A percentile compares a stretch with the other conserved stretches of the same genome.
phyloP scores from a whole-genome alignment of 1,140 invertebrate species.

The Trinorchestia longiramus region DNA sequence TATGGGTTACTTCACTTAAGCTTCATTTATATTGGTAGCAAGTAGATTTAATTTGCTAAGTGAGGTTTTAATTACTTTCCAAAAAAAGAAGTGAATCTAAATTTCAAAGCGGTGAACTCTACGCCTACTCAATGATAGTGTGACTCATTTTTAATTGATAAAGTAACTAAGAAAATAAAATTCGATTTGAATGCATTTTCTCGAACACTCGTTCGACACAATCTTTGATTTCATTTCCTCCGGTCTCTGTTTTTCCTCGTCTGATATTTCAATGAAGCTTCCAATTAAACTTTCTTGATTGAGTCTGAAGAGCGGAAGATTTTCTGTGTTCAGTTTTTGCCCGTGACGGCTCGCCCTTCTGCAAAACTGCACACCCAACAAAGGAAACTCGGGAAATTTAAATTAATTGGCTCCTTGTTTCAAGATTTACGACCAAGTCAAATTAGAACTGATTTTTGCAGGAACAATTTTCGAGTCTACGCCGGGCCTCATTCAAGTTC shows the following conservation, averaged over 20 bases:
- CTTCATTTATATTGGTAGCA: not conserved
- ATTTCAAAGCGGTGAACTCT: not conserved
- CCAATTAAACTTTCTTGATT: slow-evolving; percentile 54
- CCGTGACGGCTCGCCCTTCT: not conserved
- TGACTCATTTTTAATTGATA: not conserved
- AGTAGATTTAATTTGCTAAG: not conserved
- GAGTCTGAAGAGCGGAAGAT: slow-evolving; percentile 33
- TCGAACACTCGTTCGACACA: not conserved
- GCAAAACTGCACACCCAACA: not conserved
- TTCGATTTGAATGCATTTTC: not conserved
- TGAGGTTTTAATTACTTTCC: not conserved
- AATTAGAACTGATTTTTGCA: slow-evolving; percentile 2
- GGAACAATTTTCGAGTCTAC: not conserved
- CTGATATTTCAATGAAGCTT: slow-evolving; percentile 49
- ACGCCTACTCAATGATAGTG: not conserved
- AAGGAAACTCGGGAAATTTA: slow-evolving; percentile 11
- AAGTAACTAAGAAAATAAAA: not conserved
- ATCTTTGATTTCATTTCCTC: not conserved
- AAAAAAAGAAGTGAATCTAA: not conserved
- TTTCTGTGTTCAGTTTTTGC: not conserved
- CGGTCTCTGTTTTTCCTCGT: not conserved
- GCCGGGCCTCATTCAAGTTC: not conserved
- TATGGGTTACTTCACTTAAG: no score
- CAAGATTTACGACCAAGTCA: slow-evolving; percentile 39
- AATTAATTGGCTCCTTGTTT: slow-evolving; percentile 47